Evolutionary conservation across 2,888 invertebrate species (phyloP).

Genomic region (Harpagoxenus sublaevis): DNA sequence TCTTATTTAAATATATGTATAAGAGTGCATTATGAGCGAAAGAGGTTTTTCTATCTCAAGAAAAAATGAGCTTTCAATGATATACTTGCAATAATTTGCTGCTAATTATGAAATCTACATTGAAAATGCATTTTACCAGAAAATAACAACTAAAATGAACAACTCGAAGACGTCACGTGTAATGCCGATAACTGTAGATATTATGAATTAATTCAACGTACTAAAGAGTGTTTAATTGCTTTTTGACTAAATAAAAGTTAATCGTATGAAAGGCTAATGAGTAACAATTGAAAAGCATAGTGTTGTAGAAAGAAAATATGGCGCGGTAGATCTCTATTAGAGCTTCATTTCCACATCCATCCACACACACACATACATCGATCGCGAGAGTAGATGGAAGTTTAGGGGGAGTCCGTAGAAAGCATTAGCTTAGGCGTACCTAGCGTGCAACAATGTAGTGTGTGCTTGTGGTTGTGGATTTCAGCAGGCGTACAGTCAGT

Average conservation of each 20-base stretch:
- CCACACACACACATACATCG: slow-evolving; percentile 35
- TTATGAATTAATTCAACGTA: not conserved
- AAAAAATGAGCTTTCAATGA: slow-evolving; percentile 1
- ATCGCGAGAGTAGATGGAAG: slow-evolving; percentile 40
- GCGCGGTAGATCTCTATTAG: slow-evolving; percentile 15
- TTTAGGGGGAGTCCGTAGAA: slow-evolving; percentile 50
- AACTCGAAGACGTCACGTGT: not conserved
- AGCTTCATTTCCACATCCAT: slow-evolving; percentile 23
- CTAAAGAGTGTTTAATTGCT: not conserved
- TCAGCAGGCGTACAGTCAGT: slow-evolving; percentile 94
- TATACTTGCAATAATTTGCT: slow-evolving; percentile 23
- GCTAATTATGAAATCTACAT: not conserved
- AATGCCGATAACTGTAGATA: not conserved
- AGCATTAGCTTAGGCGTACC: slow-evolving; percentile 79
- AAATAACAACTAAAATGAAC: not conserved
- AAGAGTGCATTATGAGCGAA: not conserved
- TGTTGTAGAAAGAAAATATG: not conserved
- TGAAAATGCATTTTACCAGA: not conserved
- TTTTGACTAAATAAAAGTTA: not conserved
- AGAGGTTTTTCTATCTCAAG: not conserved
- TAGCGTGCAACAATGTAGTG: slow-evolving; percentile 86
- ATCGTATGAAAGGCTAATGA: slow-evolving; percentile 5
- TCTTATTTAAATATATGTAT: not conserved
- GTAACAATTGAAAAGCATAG: not conserved
- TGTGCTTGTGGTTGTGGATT: slow-evolving; percentile 86